Percentiles rank a stretch among this genome's conserved stretches.
These are phyloP conservation scores for Oconnorella tubifera DNA, from an alignment of 2,888 invertebrate species.

Conservation along the genomic window DNA sequence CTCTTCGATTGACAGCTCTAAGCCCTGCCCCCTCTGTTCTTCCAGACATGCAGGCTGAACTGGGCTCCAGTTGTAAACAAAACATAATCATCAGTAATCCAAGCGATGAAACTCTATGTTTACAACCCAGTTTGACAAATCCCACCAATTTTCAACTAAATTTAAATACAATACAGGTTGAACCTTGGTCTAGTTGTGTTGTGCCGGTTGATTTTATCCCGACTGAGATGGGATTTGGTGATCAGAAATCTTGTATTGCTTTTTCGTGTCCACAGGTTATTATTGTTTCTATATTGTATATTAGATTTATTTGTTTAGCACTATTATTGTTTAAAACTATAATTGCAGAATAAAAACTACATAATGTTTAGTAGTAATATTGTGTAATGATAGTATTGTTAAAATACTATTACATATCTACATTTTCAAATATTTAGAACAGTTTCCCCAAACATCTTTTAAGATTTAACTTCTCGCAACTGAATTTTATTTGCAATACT, in stretches of 20 bases:
- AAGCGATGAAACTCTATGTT: constrained; percentile 48
- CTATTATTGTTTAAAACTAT: no score
- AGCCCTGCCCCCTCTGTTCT: constrained; percentile 48
- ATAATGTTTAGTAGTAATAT: no score
- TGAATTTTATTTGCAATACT: neutral
- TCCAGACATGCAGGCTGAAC: constrained; percentile 52
- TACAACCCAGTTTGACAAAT: constrained; percentile 50
- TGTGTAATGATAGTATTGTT: no score
- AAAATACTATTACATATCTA: no score
- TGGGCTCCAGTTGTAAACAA: constrained; percentile 52
- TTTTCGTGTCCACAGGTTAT: constrained; percentile 51
- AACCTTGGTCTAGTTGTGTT: constrained; percentile 40
- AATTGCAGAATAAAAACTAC: no score
- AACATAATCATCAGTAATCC: constrained; percentile 50
- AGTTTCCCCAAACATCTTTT: no score
- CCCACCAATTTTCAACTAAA: constrained; percentile 50
- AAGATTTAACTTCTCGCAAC: no score
- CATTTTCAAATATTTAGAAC: no score
- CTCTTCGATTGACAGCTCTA: constrained; percentile 46
- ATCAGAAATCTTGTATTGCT: constrained; percentile 48
- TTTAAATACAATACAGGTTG: constrained; percentile 40
- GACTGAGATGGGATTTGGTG: constrained; percentile 49
- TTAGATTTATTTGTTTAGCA: no score
- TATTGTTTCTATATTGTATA: no score
- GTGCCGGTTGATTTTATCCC: constrained; percentile 54